These are phyloP conservation scores for Plutella xylostella DNA, from an alignment of 2,888 invertebrate species.

Conservation along the genomic window DNA sequence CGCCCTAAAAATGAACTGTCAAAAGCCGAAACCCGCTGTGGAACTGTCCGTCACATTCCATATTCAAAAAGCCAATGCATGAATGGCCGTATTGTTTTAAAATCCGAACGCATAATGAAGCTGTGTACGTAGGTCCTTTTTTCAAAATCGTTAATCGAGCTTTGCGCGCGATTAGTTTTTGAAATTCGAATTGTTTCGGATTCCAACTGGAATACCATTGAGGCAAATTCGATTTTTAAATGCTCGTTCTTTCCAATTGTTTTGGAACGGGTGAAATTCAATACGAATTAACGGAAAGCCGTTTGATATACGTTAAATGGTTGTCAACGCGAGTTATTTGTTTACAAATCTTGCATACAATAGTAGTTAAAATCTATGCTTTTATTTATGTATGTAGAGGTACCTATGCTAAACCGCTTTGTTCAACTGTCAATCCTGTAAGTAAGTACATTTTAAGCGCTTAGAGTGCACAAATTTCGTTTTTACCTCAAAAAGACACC, in stretches of 20 bases:
- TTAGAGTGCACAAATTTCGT: too few species aligned
- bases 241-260: constrained; percentile 36
- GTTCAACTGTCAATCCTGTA: neutral
- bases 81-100: constrained; percentile 64
- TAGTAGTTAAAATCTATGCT: neutral
- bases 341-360: constrained; percentile 3
- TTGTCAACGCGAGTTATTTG: constrained; percentile 13
- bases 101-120: constrained; percentile 55
- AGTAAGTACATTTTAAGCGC: too few species aligned
- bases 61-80: constrained; percentile 54
- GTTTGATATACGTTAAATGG: constrained; percentile 31
- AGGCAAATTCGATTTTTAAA: constrained; percentile 39
- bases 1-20: constrained; percentile 48
- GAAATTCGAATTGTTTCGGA: constrained; percentile 29
- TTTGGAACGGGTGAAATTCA: constrained; percentile 53
- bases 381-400: too few species aligned
- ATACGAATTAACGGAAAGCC: constrained; percentile 61
- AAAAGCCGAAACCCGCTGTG: constrained; percentile 35
- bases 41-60: constrained; percentile 56
- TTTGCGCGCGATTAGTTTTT: constrained; percentile 33
- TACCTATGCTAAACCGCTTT: too few species aligned
- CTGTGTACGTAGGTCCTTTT: too few species aligned
- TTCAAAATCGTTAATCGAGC: constrained; percentile 56
- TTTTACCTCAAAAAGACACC: constrained; percentile 50
- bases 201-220: constrained; percentile 40